Evolutionary conservation across 2,888 invertebrate species (phyloP).

Genomic region (Papilio gigon): DNA sequence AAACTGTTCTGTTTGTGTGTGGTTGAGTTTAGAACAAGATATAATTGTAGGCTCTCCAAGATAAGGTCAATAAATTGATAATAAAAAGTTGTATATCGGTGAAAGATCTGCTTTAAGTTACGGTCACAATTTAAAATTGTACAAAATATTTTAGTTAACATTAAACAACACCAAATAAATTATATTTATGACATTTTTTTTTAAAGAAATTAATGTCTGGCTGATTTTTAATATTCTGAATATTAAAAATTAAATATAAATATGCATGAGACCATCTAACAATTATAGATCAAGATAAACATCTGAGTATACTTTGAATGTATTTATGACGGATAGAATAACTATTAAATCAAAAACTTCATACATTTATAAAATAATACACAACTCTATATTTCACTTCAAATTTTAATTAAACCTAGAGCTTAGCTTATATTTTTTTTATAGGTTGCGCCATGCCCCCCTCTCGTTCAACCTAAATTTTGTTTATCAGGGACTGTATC

Average conservation of each 20-base stretch:
- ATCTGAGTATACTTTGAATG: slow-evolving; percentile 31
- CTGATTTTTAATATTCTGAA: slow-evolving; percentile 22
- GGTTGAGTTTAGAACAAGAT: too few relatives aligned
- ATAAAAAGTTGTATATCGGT: too few relatives aligned
- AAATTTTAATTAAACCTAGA: background rate
- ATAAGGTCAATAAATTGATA: too few relatives aligned
- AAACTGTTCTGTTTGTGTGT: too few relatives aligned
- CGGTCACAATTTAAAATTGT: background rate
- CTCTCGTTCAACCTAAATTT: too few relatives aligned
- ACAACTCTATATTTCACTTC: background rate
- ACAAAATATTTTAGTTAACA: slow-evolving; percentile 1
- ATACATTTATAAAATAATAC: background rate
- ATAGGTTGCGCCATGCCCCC: too few relatives aligned
- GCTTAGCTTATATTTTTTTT: background rate
- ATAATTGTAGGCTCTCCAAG: too few relatives aligned
- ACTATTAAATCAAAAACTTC: slow-evolving; percentile 10
- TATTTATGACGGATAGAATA: slow-evolving; percentile 23
- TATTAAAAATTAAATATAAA: slow-evolving; percentile 10
- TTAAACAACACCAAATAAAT: background rate
- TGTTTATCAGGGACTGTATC: too few relatives aligned
- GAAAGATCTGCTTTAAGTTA: background rate
- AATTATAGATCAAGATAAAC: slow-evolving; percentile 34
- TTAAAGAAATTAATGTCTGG: slow-evolving; percentile 18
- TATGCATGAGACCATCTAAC: slow-evolving; percentile 37
- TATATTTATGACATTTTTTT: slow-evolving; percentile 1